Percentiles rank a stretch among this genome's conserved stretches.
These are phyloP conservation scores for Pemphigus obesinymphae DNA, from an alignment of 1,140 invertebrate genomes.

Conservation along the genomic window DNA sequence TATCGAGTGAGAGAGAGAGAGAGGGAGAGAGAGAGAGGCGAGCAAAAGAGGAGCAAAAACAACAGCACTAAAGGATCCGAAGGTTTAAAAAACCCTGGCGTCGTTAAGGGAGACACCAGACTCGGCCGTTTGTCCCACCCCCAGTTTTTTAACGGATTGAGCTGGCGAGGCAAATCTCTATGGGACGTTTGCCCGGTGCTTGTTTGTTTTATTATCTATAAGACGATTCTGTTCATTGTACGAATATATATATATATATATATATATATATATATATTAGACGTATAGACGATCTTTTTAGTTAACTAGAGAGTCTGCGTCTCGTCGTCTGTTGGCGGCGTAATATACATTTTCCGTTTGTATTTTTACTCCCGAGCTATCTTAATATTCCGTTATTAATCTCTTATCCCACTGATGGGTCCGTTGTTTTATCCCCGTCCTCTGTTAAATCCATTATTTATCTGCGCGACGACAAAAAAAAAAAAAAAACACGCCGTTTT, in stretches of 20 bases:
- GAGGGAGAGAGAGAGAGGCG: no score
- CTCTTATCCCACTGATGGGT: neutral
- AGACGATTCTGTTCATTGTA: neutral
- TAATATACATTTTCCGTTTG: neutral
- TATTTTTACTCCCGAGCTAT: neutral
- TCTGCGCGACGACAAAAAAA: neutral
- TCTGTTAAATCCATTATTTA: neutral
- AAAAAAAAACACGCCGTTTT: neutral
- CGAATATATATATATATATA: neutral
- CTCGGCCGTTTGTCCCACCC: neutral
- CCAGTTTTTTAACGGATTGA: neutral
- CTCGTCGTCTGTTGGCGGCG: neutral
- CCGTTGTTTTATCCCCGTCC: neutral
- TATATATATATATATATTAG: neutral
- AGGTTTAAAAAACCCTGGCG: conserved; percentile 1
- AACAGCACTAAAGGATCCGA: neutral
- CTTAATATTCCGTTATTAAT: conserved; percentile 34
- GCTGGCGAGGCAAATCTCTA: conserved; percentile 21
- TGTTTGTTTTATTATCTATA: conserved; percentile 15
- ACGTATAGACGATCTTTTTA: neutral
- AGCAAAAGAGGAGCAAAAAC: neutral
- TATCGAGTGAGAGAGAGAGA: no score
- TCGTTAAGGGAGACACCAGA: conserved; percentile 5
- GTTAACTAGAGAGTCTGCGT: neutral
- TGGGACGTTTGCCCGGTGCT: neutral